A percentile compares a stretch with the other conserved stretches of the same genome.
These are phyloP conservation scores for Hyposoter didymator DNA, from an alignment of 2,888 invertebrate species.

Conservation along the genomic window DNA sequence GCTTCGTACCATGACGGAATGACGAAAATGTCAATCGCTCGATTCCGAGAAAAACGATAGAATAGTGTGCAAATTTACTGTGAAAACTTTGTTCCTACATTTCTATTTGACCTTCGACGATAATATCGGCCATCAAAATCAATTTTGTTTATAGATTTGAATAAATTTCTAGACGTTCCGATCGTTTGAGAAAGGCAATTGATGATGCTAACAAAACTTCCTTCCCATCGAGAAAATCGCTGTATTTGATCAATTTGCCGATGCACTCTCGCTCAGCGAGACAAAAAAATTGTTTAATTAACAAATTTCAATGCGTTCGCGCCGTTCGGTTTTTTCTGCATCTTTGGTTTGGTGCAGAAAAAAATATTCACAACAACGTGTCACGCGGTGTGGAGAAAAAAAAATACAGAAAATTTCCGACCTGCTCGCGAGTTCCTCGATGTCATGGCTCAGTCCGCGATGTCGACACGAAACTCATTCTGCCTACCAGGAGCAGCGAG, in stretches of 20 bases:
- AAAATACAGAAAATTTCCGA: too few species aligned
- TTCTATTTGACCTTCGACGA: neutral
- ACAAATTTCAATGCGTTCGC: too few species aligned
- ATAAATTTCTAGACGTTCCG: neutral
- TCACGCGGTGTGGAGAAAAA: too few species aligned
- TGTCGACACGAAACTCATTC: neutral
- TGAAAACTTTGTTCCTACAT: neutral
- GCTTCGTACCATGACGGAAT: slow-evolving; percentile 59
- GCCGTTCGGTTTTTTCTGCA: too few species aligned
- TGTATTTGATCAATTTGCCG: too few species aligned
- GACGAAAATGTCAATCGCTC: neutral
- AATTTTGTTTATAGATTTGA: neutral
- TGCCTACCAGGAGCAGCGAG: neutral
- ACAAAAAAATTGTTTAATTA: too few species aligned
- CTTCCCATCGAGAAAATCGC: too few species aligned
- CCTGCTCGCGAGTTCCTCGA: too few species aligned
- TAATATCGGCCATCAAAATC: neutral
- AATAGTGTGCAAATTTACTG: neutral
- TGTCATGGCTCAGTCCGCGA: neutral
- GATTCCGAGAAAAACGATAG: neutral
- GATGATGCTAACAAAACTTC: too few species aligned
- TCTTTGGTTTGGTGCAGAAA: too few species aligned
- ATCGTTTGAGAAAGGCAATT: neutral
- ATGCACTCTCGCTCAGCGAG: too few species aligned
- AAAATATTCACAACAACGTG: too few species aligned